Conservation (phyloP, 1,140 invertebrate species). For the Cheumatopsyche charites region DNA sequence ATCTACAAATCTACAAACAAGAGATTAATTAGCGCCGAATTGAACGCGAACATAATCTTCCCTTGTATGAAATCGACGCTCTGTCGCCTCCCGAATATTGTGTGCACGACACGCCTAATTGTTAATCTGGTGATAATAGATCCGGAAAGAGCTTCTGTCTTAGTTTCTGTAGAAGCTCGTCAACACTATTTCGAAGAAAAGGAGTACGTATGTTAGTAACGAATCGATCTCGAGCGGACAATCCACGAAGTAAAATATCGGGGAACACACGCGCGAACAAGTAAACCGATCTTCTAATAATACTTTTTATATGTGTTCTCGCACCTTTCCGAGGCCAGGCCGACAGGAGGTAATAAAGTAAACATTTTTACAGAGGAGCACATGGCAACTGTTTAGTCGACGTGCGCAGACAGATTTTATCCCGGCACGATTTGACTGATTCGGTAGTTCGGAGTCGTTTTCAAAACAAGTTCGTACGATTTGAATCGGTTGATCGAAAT, state of each 20-base stretch:
- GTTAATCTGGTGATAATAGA: no score
- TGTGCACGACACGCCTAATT: background rate
- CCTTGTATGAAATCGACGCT: background rate
- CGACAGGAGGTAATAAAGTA: slow-evolving; percentile 48
- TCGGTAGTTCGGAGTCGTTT: no score
- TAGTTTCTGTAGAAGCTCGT: background rate
- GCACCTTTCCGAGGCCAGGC: slow-evolving; percentile 44
- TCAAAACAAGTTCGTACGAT: no score
- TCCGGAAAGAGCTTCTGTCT: background rate
- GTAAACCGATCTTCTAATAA: slow-evolving; percentile 44
- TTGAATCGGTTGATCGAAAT: no score
- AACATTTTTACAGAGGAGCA: slow-evolving; percentile 46
- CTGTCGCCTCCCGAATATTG: background rate
- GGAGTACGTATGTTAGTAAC: no score
- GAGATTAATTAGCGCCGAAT: no score
- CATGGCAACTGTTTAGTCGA: slow-evolving; percentile 39
- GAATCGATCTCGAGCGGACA: background rate
- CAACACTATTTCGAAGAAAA: no score
- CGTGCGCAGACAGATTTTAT: slow-evolving; percentile 25
- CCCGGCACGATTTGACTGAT: background rate
- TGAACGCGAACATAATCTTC: no score
- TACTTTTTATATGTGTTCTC: slow-evolving; percentile 48
- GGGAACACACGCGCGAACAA: slow-evolving; percentile 4
- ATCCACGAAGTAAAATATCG: background rate
- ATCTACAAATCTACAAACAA: no score